Evolutionary conservation across 2,113 vertebrate genomes (phyloP), one percentile per base, ranked within the genome.

Genomic region (Phaethon lepturus): DNA sequence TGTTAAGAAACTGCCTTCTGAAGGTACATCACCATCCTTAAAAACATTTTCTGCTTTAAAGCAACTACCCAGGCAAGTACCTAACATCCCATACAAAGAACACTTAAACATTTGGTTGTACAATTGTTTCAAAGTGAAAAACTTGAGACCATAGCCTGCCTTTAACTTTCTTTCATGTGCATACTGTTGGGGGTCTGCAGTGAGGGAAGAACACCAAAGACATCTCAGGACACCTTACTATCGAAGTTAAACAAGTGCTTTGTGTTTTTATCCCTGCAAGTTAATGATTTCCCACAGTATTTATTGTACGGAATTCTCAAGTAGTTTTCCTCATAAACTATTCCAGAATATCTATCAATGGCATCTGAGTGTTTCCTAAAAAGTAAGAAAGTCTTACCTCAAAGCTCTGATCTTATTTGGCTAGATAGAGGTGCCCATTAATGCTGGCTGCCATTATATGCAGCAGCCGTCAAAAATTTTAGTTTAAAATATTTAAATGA

Each of bases 221-320:
- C 31, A 23, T 9, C 53, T 47, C 35, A 18, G 59, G n/a, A 69
- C 14, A 38, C 45, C 25, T n/a, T 3, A 40, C 11, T 25, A 17
- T 2, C 29, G 35, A 76, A 87, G 16, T 1, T 2, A 40, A 85
- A 72, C 3, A 4, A 60, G 25, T 15, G 33, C 42, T 83, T 42
- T 44, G 17, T 2, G 0, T 60, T 83, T 86, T 52, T 7, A 69
- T 76, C 40, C n/a, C 28, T 17, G 16, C 0, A 0, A 74, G 25
- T 56, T 29, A 25, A 22, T n/a, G 42, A 38, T 25, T 91, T 83
- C 60, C 56, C 45, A 47, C 23, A 47, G 68, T 17, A 80, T 47
- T 74, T 72, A 40, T 2, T 47, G 16, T 25, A 42, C 11, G 62
- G 58, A 50, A 67, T 35, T 75, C 44, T 64, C 44, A 56, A 52